These are phyloP conservation scores for Drosophila sturtevanti DNA, from an alignment of 1,140 invertebrate species.

Conservation along the genomic window DNA sequence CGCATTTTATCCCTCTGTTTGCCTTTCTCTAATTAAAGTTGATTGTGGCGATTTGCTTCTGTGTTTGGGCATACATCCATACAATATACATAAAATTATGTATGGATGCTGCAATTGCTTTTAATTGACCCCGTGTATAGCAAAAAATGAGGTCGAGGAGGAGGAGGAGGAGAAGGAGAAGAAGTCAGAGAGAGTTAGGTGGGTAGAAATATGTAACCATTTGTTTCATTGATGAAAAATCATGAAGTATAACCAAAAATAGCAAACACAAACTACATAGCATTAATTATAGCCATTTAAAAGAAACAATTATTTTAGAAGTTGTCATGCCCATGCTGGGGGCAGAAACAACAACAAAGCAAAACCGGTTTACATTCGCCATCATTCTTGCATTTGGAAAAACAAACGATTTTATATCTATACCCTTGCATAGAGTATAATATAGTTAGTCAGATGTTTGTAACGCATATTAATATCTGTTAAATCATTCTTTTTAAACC, in stretches of 20 bases:
- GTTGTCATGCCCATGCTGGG: constrained; percentile 62
- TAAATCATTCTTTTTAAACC: no score
- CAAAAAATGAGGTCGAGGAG: constrained; percentile 3
- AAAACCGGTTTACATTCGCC: constrained; percentile 68
- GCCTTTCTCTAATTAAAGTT: constrained; percentile 65
- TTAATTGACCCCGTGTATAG: constrained; percentile 43
- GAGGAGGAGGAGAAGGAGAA: not conserved
- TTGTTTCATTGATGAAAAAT: constrained; percentile 63
- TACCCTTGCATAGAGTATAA: no score
- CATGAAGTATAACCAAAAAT: constrained; percentile 30
- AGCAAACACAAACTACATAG: constrained; percentile 33
- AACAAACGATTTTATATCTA: constrained; percentile 57
- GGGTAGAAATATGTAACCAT: constrained; percentile 31
- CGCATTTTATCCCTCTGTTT: constrained; percentile 7
- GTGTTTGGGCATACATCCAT: constrained; percentile 28
- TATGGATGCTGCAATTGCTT: constrained; percentile 69
- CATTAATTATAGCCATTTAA: constrained; percentile 72
- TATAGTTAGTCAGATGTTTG: no score
- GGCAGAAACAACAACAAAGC: constrained; percentile 22
- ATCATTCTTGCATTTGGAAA: constrained; percentile 55
- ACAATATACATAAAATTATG: constrained; percentile 34
- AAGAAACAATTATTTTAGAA: constrained; percentile 70
- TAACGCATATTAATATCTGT: no score
- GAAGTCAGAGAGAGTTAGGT: not conserved
- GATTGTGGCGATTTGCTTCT: constrained; percentile 61